Base-by-base conservation (phyloP, 2,113 vertebrate genomes). In the Pteronura brasiliensis region DNA sequence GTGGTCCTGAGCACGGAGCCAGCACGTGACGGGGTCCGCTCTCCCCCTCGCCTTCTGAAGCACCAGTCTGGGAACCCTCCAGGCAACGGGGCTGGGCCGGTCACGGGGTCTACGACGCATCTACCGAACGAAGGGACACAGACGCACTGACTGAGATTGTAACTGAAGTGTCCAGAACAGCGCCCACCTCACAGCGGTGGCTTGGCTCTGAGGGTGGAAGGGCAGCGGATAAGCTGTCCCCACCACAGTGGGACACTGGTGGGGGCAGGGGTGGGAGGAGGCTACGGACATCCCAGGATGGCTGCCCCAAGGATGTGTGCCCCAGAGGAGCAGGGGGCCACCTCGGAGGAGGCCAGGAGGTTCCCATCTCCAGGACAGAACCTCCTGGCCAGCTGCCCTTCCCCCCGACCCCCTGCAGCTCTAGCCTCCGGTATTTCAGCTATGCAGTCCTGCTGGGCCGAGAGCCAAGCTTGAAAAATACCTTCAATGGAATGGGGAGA, bases 371-470 rank as follows among this genome's bases (percentile, higher is more conserved):
- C 20, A 1, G 74, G 82, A 94, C 96, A 96, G 95, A 97, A 74
- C 0, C 17, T 97, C 95, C 91, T 83, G 57, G 84, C 82, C 80
- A 80, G 79, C 98, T 93, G 84, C 95, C 97, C 93, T 88, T 52
- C 91, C 97, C 94, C 92, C 44, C 17, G 5, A 6, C 52, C 92
- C 76, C 61, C 39, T 0, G 27, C 91, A 85, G 98, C 82, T 23
- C 90, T 59, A 95, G 96, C 77, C 97, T 91, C 89, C 94, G 98
- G 99, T 98, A 99, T 99, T 95, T 96, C 59, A 99, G 98, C 90
- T 98, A 99, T 99, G 98, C 92, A 85, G 97, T 89, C 97, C 0
- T 94, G 96, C 98, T 98, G 98, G 98, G 98, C 98, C 97, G 86
- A 55, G 88, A 96, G 99, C 99, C 98, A 98, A 96, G 89, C 97